phyloP scores from a whole-genome alignment of 1,140 invertebrate genomes.

The Caenorhabditis brenneri region DNA sequence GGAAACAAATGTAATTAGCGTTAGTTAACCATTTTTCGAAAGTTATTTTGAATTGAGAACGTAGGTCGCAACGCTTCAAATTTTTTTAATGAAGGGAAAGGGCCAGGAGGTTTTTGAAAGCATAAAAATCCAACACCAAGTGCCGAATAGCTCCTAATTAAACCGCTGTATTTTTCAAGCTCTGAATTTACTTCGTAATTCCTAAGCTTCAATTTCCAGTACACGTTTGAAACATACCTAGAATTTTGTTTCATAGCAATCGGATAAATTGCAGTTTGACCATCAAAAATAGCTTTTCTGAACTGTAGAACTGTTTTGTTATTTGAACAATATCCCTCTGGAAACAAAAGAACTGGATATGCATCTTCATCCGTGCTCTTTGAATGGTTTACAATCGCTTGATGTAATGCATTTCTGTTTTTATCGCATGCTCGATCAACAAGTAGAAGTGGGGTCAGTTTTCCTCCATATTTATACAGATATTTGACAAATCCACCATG shows the following conservation, averaged over 20 bases:
- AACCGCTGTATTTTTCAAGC: too few species aligned
- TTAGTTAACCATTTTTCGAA: neutral
- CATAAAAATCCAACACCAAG: too few species aligned
- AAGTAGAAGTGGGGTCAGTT: constrained; percentile 35
- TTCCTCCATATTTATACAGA: constrained; percentile 47
- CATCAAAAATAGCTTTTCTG: constrained; percentile 53
- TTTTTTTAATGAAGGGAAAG: too few species aligned
- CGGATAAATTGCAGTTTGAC: constrained; percentile 48
- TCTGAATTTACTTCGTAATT: too few species aligned
- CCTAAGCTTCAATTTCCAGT: too few species aligned
- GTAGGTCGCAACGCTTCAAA: too few species aligned
- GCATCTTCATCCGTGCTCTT: neutral
- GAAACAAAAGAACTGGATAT: constrained; percentile 54
- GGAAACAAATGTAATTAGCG: too few species aligned
- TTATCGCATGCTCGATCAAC: neutral
- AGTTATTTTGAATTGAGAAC: neutral
- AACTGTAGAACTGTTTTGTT: constrained; percentile 55
- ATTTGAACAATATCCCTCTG: constrained; percentile 56
- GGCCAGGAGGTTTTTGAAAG: too few species aligned
- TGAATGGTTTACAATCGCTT: constrained; percentile 15
- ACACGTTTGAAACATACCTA: constrained; percentile 1
- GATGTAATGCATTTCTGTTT: neutral
- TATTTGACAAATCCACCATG: constrained; percentile 47
- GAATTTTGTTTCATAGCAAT: constrained; percentile 51
- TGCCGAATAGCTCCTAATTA: too few species aligned